Evolutionary conservation across 2,888 invertebrate genomes (phyloP), one percentile per base, ranked within the genome.

Genomic region (Drosophila colorata): DNA sequence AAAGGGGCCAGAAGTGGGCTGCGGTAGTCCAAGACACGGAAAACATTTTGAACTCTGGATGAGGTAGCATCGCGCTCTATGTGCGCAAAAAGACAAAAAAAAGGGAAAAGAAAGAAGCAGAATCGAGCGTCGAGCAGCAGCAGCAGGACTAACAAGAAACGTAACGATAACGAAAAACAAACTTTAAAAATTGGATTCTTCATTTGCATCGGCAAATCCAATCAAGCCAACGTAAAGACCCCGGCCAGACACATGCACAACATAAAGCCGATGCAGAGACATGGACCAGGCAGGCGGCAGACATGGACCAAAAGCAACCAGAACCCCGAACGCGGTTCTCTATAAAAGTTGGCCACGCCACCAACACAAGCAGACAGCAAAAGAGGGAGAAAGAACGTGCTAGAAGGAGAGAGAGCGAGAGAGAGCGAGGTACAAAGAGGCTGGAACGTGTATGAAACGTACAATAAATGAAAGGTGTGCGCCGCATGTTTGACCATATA

Each of bases 121-220:
- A 40, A 57, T 20, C 43, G 59, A 64, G 41, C 64, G 35, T 20
- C 47, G 25, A 61, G 25, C 25, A 25, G 14, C 14, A 47, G 25
- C 58, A 51, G 11, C 46, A 53, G 60, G 64, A 48, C 87, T 87
- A 88, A 86, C 89, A 86, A 87, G 89, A 76, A 79, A 69, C 80
- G 85, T 76, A 80, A 79, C 80, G 87, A 85, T 89, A 89, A 88
- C 88, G 90, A 87, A 90, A 89, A 89, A 90, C 90, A 89, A 89
- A 90, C 90, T 90, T 89, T 80, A 89, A 90, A 89, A 89, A 89
- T 90, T 89, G 90, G 90, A 88, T 90, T 89, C 88, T 86, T 89
- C 90, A 88, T 90, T 89, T 89, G 90, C 89, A 89, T 88, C 86
- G 90, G 85, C 80, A 89, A 89, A 89, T 89, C 90, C 90, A 90